These are phyloP conservation scores for Antheraea yamamai DNA, from an alignment of 2,888 invertebrate species.

Conservation along the genomic window DNA sequence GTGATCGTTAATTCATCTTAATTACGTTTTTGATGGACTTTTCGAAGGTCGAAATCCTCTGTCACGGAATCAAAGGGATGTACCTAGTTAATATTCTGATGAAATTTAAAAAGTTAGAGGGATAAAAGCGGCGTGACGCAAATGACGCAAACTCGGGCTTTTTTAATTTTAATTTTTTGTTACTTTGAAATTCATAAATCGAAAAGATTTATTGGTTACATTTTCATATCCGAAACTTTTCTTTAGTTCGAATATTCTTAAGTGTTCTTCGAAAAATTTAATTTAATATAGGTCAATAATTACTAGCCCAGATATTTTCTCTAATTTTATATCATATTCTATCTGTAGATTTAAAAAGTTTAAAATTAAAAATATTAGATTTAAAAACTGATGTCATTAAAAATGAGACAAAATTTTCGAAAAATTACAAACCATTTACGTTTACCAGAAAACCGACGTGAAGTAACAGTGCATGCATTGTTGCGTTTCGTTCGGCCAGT, in stretches of 20 bases:
- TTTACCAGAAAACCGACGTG: too few species aligned
- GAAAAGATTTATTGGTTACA: constrained; percentile 16
- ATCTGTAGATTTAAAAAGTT: not conserved
- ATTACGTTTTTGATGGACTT: constrained; percentile 64
- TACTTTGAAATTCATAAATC: constrained; percentile 8
- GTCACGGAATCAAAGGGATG: constrained; percentile 46
- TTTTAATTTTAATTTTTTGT: constrained; percentile 18
- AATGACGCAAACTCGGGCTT: constrained; percentile 8
- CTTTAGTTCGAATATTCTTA: not conserved
- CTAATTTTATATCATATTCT: not conserved
- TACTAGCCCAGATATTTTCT: not conserved
- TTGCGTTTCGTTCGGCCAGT: too few species aligned
- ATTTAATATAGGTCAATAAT: not conserved
- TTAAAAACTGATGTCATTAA: too few species aligned
- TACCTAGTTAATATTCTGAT: constrained; percentile 51
- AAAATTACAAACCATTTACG: too few species aligned
- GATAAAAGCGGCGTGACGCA: constrained; percentile 26
- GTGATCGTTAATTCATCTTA: constrained; percentile 67
- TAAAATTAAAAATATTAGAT: too few species aligned
- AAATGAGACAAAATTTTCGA: too few species aligned
- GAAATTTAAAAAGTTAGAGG: constrained; percentile 45
- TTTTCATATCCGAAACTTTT: not conserved
- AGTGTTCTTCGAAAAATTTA: not conserved
- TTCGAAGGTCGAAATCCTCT: constrained; percentile 46
- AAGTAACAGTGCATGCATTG: too few species aligned